A percentile compares a stretch with the other conserved stretches of the same genome.
phyloP scores from a whole-genome alignment of 2,797 vertebrate species.

The Halcyon badia region DNA sequence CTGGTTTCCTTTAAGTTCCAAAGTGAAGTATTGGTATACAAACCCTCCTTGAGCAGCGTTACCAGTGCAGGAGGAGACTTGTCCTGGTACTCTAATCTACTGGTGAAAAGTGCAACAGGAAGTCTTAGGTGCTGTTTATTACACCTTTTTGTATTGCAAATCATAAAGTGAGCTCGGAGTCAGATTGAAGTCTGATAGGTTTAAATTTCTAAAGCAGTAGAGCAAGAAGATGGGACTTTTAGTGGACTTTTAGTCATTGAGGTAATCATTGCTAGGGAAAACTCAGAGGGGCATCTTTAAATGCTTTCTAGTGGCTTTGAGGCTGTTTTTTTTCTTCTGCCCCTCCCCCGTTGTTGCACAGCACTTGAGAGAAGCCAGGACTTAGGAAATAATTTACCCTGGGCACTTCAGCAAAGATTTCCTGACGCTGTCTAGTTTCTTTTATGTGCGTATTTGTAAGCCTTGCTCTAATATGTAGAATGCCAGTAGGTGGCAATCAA shows the following conservation, averaged over 20 bases:
- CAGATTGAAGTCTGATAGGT: not conserved
- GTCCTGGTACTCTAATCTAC: not conserved
- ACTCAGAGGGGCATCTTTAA: not conserved
- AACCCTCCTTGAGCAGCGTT: not conserved
- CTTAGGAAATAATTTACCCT: not conserved
- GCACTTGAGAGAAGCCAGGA: not conserved
- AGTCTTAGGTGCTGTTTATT: not conserved
- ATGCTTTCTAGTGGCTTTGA: not conserved
- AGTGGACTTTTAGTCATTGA: not conserved
- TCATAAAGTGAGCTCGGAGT: not conserved
- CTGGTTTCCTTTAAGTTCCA: not conserved
- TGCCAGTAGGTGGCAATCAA: slow-evolving; percentile 65
- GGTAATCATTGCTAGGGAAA: not conserved
- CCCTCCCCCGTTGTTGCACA: not conserved
- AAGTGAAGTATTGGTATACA: not conserved
- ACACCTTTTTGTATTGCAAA: not conserved
- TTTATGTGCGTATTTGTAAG: not conserved
- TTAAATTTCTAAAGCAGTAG: not conserved
- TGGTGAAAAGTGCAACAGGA: not conserved
- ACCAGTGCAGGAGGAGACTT: not conserved
- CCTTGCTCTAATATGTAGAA: not conserved
- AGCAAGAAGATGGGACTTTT: not conserved
- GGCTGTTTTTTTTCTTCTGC: no score
- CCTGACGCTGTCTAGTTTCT: not conserved
- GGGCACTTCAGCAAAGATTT: not conserved